Evolutionary conservation across 2,888 invertebrate species (phyloP).

Genomic region (Tridacna crocea): DNA sequence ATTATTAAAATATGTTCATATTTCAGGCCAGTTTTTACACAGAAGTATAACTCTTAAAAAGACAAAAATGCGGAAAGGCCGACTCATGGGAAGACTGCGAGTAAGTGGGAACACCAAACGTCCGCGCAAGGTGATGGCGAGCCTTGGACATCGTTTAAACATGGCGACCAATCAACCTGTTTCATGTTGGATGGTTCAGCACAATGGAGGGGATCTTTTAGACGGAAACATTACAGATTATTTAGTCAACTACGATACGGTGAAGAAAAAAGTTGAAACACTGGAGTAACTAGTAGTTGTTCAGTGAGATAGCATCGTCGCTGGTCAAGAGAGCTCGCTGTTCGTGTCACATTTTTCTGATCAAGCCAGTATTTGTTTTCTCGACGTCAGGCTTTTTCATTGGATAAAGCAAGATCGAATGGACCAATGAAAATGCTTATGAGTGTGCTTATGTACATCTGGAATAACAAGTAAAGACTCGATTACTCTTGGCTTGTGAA

Average conservation of each 20-base stretch:
- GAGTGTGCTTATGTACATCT: no score
- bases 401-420: no score
- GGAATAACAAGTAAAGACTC: no score
- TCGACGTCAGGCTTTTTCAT: no score
- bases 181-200: constrained; percentile 75
- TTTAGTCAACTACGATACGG: constrained; percentile 46
- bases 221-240: constrained; percentile 75
- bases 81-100: constrained; percentile 63
- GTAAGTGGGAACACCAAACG: constrained; percentile 64
- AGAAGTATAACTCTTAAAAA: constrained; percentile 65
- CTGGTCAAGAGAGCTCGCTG: no score
- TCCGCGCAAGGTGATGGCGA: constrained; percentile 67
- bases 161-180: constrained; percentile 69
- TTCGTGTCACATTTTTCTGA: no score
- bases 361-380: no score
- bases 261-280: constrained; percentile 4
- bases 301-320: no score
- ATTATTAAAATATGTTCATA: neutral
- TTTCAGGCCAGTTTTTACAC: constrained; percentile 69
- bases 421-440: no score
- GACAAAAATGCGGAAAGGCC: constrained; percentile 63
- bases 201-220: constrained; percentile 70
- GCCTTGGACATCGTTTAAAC: constrained; percentile 71
- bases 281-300: neutral
- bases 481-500: no score